Conservation (phyloP, 2,888 invertebrate species). For the Hybos culiciformis region DNA sequence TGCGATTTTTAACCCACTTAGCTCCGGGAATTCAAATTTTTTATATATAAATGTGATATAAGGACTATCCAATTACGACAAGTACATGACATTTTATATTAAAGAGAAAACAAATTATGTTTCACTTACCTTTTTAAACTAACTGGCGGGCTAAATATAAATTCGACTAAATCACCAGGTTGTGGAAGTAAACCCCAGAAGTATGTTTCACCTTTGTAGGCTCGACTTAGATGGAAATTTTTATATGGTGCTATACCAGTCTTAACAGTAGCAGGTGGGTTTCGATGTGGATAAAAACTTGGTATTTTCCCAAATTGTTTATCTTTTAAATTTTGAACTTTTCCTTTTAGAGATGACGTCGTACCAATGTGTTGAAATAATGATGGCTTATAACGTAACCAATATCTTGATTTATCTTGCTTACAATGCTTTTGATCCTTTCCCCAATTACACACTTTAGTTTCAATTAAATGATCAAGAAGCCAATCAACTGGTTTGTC, state of each 20-base stretch:
- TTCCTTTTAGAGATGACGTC: conserved; percentile 88
- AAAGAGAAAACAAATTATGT: neutral
- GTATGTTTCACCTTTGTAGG: conserved; percentile 74
- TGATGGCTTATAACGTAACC: conserved; percentile 78
- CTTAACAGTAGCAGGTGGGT: conserved; percentile 55
- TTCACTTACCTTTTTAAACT: conserved; percentile 52
- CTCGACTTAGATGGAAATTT: conserved; percentile 61
- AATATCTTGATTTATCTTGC: conserved; percentile 58
- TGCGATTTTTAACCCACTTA: too few species aligned
- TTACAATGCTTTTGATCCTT: conserved; percentile 75
- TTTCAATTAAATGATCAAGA: conserved; percentile 74
- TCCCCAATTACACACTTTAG: conserved; percentile 76
- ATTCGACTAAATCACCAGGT: conserved; percentile 63
- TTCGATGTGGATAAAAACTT: conserved; percentile 63
- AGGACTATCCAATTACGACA: too few species aligned
- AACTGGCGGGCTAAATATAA: conserved; percentile 64
- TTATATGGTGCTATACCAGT: conserved; percentile 68
- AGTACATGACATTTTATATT: neutral
- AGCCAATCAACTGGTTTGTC: conserved; percentile 98
- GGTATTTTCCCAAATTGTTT: conserved; percentile 75
- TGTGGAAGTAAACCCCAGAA: conserved; percentile 87
- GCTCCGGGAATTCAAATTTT: too few species aligned
- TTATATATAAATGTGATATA: too few species aligned
- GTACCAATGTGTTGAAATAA: conserved; percentile 92
- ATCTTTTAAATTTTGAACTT: conserved; percentile 92